Conservation (phyloP, 1,140 invertebrate genomes). For the Heliothis virescens region DNA sequence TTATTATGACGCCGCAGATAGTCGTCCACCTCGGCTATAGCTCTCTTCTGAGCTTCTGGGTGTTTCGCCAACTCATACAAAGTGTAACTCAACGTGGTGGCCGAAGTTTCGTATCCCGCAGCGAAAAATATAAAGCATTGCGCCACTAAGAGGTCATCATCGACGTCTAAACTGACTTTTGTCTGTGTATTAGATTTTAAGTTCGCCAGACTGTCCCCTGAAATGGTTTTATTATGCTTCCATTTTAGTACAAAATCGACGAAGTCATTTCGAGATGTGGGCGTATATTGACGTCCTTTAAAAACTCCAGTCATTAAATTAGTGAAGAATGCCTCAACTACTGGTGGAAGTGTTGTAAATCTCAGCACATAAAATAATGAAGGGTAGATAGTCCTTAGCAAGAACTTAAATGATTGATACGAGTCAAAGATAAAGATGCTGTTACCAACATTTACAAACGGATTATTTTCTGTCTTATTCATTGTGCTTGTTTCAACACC, state of each 20-base stretch:
- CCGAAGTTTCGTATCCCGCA: constrained; percentile 87
- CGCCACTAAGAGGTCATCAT: constrained; percentile 86
- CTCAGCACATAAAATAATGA: constrained; percentile 53
- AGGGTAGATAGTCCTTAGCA: constrained; percentile 50
- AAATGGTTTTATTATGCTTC: constrained; percentile 46
- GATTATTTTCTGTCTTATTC: constrained; percentile 70
- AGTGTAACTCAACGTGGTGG: constrained; percentile 80
- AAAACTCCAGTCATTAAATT: constrained; percentile 48
- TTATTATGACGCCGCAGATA: too few relatives aligned
- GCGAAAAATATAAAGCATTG: constrained; percentile 89
- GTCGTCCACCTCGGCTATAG: too few relatives aligned
- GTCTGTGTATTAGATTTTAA: constrained; percentile 24
- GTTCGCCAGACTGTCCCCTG: constrained; percentile 56
- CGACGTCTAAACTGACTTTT: constrained; percentile 48
- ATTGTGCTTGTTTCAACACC: constrained; percentile 86
- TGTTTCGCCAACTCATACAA: constrained; percentile 85
- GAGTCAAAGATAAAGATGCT: constrained; percentile 51
- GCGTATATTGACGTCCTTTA: constrained; percentile 44
- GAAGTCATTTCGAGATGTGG: constrained; percentile 56
- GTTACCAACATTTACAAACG: constrained; percentile 82
- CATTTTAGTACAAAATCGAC: constrained; percentile 58
- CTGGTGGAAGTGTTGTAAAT: constrained; percentile 36
- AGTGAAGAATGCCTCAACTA: constrained; percentile 46
- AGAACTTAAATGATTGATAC: constrained; percentile 7
- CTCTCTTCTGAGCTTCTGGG: too few relatives aligned